These are phyloP conservation scores for Drosophila multiciliata DNA, from an alignment of 2,888 invertebrate species.

Conservation along the genomic window DNA sequence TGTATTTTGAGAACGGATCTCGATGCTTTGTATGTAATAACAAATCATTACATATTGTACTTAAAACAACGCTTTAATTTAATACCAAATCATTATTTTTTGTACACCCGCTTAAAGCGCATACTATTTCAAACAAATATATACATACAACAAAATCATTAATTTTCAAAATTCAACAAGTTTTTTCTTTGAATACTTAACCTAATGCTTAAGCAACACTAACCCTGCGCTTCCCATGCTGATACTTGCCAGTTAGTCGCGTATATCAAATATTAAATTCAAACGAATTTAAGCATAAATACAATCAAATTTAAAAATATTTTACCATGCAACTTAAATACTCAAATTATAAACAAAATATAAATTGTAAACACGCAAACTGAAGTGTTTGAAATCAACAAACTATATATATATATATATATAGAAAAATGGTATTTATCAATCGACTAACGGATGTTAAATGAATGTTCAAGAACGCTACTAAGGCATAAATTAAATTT, in stretches of 20 bases:
- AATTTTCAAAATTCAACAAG: slow-evolving; percentile 28
- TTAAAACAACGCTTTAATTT: slow-evolving; percentile 59
- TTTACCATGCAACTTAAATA: slow-evolving; percentile 49
- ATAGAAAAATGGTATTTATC: slow-evolving; percentile 11
- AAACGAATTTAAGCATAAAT: slow-evolving; percentile 75
- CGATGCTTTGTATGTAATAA: slow-evolving; percentile 58
- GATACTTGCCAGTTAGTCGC: slow-evolving; percentile 59
- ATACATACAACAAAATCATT: slow-evolving; percentile 19
- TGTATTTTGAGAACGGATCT: slow-evolving; percentile 74
- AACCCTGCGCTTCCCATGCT: slow-evolving; percentile 67
- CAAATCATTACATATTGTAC: slow-evolving; percentile 62
- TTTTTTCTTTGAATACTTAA: slow-evolving; percentile 31
- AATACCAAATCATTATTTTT: slow-evolving; percentile 46
- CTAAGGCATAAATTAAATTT: slow-evolving; percentile 46
- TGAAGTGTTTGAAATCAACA: slow-evolving; percentile 6
- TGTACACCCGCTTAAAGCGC: slow-evolving; percentile 47
- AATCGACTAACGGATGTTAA: slow-evolving; percentile 32
- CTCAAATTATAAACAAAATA: slow-evolving; percentile 24
- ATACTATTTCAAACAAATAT: slow-evolving; percentile 47
- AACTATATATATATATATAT: slow-evolving; percentile 7
- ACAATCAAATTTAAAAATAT: slow-evolving; percentile 68
- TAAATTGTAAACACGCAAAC: slow-evolving; percentile 5
- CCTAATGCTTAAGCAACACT: slow-evolving; percentile 41
- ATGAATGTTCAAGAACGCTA: slow-evolving; percentile 18
- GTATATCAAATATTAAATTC: slow-evolving; percentile 75